phyloP scores from a whole-genome alignment of 1,140 invertebrate species.

The Bombus waltoni region DNA sequence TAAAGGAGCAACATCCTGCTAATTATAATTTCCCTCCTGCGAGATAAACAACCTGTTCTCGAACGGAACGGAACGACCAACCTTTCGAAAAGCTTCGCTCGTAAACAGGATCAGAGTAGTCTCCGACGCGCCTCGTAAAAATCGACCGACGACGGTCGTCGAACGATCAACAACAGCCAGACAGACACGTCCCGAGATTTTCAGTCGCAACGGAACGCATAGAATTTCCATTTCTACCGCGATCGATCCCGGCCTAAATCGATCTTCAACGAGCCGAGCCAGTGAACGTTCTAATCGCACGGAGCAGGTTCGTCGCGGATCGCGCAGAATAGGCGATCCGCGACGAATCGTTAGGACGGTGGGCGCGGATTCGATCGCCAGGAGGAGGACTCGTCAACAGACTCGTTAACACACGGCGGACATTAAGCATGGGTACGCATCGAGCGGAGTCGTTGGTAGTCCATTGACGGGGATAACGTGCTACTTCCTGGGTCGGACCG shows the following conservation, averaged over 20 bases:
- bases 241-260: neutral
- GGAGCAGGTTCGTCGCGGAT: neutral
- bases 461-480: constrained; percentile 46
- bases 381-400: neutral
- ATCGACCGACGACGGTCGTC: no score
- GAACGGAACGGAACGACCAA: no score
- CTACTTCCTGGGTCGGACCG: constrained; percentile 39
- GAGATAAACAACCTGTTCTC: no score
- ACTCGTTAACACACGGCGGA: neutral
- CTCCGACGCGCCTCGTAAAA: no score
- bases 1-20: no score
- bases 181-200: no score
- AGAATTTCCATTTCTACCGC: neutral
- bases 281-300: neutral
- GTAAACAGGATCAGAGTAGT: no score
- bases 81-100: no score
- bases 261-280: no score
- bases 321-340: neutral
- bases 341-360: neutral
- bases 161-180: no score
- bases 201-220: no score
- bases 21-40: no score
- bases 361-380: neutral
- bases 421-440: neutral
- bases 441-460: constrained; percentile 4